Evolutionary conservation across 2,113 vertebrate species (phyloP), one percentile per base, ranked within the genome.

Genomic region (Amia ocellicauda): DNA sequence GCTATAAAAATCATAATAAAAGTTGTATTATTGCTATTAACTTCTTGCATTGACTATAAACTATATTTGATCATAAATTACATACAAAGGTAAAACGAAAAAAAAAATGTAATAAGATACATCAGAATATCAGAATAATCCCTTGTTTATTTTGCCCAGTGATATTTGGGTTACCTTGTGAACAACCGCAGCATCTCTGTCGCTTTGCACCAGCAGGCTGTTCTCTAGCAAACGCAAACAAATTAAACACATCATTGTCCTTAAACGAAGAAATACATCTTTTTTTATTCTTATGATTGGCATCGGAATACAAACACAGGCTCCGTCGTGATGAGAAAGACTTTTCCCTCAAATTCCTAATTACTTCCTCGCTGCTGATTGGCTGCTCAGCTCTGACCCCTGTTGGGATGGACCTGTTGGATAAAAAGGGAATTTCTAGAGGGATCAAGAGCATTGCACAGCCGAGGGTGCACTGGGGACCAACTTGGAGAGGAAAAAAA

Each of bases 351-450:
- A 91, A 91, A 92, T 93, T 90, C 92, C 83, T 88, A 89, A 86
- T 78, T 75, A 41, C 63, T 63, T 72, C 28, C 66, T 72, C 17
- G 78, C 86, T 82, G 83, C 86, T 92, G 93, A 98, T 98, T 97
- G 95, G 95, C 91, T 96, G 91, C 81, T 80, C 85, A 68, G 73
- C 81, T 86, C 86, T 91, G 91, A 92, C 93, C 91, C 91, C 86
- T 83, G 90, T 86, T 88, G 91, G 91, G 92, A 91, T 89, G 85
- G 91, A 90, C 93, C 93, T 93, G 94, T 93, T 93, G 92, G 93
- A 96, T 96, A 97, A 97, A 97, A 96, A 82, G 89, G 89, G 83
- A 85, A 89, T 90, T 92, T 93, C 91, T 87, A 91, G 86, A 89
- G 88, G 89, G 86, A 88, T 92, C 85, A 82, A 76, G 85, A 86